These are phyloP conservation scores for Drosophila setosimentum DNA, from an alignment of 2,888 invertebrate genomes.

Conservation along the genomic window DNA sequence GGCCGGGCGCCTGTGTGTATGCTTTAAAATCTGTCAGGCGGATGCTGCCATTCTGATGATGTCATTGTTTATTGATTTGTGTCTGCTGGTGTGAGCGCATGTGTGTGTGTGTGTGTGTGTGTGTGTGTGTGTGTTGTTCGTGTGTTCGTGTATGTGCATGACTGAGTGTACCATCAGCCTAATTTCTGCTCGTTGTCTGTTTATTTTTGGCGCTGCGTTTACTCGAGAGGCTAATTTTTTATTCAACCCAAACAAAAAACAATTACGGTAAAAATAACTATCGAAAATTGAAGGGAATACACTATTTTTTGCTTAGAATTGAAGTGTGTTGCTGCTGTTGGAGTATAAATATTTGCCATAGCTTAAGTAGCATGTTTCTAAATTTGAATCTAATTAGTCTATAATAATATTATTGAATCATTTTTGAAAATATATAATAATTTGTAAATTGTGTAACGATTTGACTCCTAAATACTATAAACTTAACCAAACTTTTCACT, in stretches of 20 bases:
- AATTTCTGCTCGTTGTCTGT: conserved; percentile 53
- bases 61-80: conserved; percentile 79
- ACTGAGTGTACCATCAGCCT: conserved; percentile 31
- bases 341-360: not conserved
- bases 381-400: not conserved
- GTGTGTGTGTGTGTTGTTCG: not conserved
- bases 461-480: not conserved
- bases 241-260: conserved; percentile 17
- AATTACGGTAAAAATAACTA: not conserved
- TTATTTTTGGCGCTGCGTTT: conserved; percentile 62
- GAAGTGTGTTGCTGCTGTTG: not conserved
- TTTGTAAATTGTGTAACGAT: too few relatives aligned
- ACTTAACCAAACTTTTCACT: too few relatives aligned
- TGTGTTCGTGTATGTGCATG: conserved; percentile 8
- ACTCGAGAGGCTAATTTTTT: conserved; percentile 64
- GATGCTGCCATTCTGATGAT: conserved; percentile 66
- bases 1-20: conserved; percentile 58
- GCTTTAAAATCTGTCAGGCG: conserved; percentile 64
- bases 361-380: not conserved
- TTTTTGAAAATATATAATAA: not conserved
- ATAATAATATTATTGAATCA: not conserved
- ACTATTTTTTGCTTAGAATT: not conserved
- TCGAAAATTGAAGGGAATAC: not conserved
- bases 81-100: conserved; percentile 17
- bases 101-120: conserved; percentile 2